phyloP scores from a whole-genome alignment of 2,888 invertebrate genomes.

The Nomada fucata region DNA sequence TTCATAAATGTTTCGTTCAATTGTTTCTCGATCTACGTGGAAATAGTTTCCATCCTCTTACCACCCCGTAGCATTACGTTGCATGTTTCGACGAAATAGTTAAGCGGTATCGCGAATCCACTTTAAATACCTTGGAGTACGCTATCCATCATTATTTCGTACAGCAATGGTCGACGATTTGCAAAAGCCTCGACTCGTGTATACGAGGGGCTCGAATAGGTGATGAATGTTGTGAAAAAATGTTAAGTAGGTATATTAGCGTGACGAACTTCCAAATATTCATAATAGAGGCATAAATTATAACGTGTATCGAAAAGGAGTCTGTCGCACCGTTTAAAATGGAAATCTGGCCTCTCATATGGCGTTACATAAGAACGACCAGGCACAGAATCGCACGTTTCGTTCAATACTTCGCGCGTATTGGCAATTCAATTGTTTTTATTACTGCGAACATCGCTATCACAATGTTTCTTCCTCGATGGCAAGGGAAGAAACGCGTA shows the following conservation, averaged over 20 bases:
- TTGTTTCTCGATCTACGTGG: too few relatives aligned
- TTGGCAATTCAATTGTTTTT: background rate
- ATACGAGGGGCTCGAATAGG: background rate
- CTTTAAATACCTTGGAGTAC: too few relatives aligned
- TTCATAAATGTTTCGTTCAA: too few relatives aligned
- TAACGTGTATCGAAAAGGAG: background rate
- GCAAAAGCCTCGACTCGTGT: background rate
- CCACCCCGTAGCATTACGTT: too few relatives aligned
- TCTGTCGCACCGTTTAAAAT: conserved; percentile 10
- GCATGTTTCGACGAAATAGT: too few relatives aligned
- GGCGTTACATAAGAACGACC: conserved; percentile 4
- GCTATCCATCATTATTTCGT: too few relatives aligned
- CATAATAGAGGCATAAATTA: background rate
- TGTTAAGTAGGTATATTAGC: background rate
- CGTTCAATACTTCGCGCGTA: background rate
- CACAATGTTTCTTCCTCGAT: too few relatives aligned
- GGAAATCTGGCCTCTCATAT: background rate
- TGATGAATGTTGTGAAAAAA: background rate
- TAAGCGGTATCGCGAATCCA: too few relatives aligned
- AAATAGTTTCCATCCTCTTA: too few relatives aligned
- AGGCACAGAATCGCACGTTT: background rate
- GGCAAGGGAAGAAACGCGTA: too few relatives aligned
- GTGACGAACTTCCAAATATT: background rate
- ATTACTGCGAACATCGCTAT: too few relatives aligned
- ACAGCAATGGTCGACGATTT: too few relatives aligned